phyloP scores from a whole-genome alignment of 2,797 vertebrate species.

The Pelochelys cantorii region DNA sequence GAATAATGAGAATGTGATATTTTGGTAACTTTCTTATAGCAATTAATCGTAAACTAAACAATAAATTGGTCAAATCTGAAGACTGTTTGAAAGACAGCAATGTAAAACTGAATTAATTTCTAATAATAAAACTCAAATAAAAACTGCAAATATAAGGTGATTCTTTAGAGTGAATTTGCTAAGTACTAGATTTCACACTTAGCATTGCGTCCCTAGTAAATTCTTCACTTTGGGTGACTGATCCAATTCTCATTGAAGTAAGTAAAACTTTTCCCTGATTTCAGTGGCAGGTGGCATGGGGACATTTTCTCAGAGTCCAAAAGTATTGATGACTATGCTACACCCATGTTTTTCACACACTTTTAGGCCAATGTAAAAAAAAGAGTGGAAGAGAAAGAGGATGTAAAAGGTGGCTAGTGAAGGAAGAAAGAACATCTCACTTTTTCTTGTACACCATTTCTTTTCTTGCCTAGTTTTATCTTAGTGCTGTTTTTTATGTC shows the following conservation, averaged over 20 bases:
- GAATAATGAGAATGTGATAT: background rate
- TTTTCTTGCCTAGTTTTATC: accelerated
- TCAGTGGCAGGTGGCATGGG: background rate
- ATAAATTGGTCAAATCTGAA: accelerated
- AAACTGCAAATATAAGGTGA: background rate
- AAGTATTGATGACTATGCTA: background rate
- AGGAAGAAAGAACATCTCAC: accelerated
- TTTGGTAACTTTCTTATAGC: background rate
- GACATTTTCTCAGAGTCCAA: background rate
- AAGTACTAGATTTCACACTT: background rate
- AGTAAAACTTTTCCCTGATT: background rate
- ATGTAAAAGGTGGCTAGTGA: background rate
- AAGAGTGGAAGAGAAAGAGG: background rate
- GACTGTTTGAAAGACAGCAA: background rate
- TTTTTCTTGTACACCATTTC: accelerated
- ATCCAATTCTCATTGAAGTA: background rate
- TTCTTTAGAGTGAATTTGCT: background rate
- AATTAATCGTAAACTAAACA: background rate
- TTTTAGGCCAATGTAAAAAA: background rate
- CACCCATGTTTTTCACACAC: background rate
- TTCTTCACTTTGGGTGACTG: background rate
- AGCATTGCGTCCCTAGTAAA: background rate
- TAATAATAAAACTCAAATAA: accelerated
- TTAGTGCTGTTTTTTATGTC: accelerated
- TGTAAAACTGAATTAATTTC: background rate